Conservation (phyloP, 2,888 invertebrate species). For the Craniophora ligustri region DNA sequence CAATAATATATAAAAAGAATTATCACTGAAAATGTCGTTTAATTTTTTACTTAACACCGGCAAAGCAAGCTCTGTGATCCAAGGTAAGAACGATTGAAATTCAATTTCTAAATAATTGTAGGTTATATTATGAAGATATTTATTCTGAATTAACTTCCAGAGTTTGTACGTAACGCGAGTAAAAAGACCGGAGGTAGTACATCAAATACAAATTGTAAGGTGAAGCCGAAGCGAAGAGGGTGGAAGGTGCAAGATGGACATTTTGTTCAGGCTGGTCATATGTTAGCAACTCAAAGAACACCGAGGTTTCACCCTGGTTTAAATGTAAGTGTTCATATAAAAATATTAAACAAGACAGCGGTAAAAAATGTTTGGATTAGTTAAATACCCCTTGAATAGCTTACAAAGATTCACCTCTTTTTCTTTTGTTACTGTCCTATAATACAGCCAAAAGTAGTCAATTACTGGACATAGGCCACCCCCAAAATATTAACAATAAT, state of each 20-base stretch:
- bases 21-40: conserved; percentile 53
- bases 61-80: conserved; percentile 55
- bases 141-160: conserved; percentile 22
- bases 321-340: conserved; percentile 87
- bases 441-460: too few species aligned
- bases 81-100: conserved; percentile 51
- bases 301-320: conserved; percentile 94
- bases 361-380: too few species aligned
- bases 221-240: conserved; percentile 93
- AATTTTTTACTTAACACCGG: conserved; percentile 47
- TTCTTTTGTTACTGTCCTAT: too few species aligned
- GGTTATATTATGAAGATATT: conserved; percentile 30
- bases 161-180: conserved; percentile 84
- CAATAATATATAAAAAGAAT: background rate
- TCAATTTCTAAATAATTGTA: conserved; percentile 24
- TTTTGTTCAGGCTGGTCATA: conserved; percentile 90
- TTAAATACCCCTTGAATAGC: too few species aligned
- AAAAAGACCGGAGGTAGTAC: conserved; percentile 93
- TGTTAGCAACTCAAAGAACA: conserved; percentile 91
- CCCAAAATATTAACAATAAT: too few species aligned
- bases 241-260: conserved; percentile 93
- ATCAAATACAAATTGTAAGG: conserved; percentile 90
- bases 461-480: too few species aligned
- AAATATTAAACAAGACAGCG: background rate
- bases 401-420: too few species aligned